Percentiles rank a stretch among this genome's conserved stretches.
phyloP scores from a whole-genome alignment of 2,113 vertebrate genomes.

The Theristicus caerulescens region DNA sequence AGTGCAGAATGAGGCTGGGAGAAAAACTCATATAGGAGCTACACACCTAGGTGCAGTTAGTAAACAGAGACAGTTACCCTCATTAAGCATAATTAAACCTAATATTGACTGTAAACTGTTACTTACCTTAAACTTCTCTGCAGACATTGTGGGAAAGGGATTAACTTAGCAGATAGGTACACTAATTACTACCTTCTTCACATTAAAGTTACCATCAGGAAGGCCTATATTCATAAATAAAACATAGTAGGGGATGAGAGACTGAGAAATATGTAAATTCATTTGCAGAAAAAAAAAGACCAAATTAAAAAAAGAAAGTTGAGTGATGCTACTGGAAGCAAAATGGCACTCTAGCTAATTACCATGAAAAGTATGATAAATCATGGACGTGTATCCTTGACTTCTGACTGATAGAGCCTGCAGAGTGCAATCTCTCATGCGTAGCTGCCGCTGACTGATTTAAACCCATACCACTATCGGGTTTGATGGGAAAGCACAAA shows the following conservation, averaged over 20 bases:
- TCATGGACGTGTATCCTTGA: slow-evolving; percentile 69
- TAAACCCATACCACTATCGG: slow-evolving; percentile 20
- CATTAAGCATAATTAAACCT: slow-evolving; percentile 82
- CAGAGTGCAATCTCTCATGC: slow-evolving; percentile 56
- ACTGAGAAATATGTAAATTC: slow-evolving; percentile 73
- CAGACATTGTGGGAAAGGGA: slow-evolving; percentile 67
- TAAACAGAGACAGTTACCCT: slow-evolving; percentile 74
- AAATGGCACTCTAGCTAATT: slow-evolving; percentile 76
- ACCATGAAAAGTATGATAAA: slow-evolving; percentile 73
- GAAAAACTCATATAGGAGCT: slow-evolving; percentile 68
- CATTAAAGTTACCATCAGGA: slow-evolving; percentile 75
- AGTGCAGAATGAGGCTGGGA: slow-evolving; percentile 63
- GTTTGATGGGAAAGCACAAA: slow-evolving; percentile 51
- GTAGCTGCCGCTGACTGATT: slow-evolving; percentile 61
- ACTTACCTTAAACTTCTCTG: slow-evolving; percentile 79
- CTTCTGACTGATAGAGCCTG: slow-evolving; percentile 72
- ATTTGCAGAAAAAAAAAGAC: slow-evolving; percentile 64
- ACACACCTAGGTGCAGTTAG: slow-evolving; percentile 73
- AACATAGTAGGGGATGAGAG: slow-evolving; percentile 73
- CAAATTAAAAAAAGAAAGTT: slow-evolving; percentile 66
- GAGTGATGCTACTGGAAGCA: slow-evolving; percentile 69
- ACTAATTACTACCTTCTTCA: slow-evolving; percentile 77
- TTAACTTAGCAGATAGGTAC: slow-evolving; percentile 73
- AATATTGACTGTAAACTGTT: slow-evolving; percentile 80
- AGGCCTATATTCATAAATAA: slow-evolving; percentile 80